Evolutionary conservation across 2,888 invertebrate species (phyloP).

Genomic region (Pachydiplax longipennis): DNA sequence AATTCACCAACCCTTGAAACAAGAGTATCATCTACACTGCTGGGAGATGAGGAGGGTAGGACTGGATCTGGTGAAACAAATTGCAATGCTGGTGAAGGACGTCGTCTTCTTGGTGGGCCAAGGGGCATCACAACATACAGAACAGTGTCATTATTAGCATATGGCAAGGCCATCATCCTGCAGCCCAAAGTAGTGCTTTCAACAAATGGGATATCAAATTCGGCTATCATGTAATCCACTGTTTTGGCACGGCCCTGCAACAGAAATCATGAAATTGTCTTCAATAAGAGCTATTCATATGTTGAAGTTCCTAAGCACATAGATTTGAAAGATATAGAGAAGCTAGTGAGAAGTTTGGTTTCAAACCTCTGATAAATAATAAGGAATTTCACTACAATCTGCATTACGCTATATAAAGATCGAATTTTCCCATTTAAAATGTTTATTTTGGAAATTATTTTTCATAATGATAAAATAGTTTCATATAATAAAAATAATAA

Average conservation of each 20-base stretch:
- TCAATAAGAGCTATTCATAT: no score
- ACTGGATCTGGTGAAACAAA: not conserved
- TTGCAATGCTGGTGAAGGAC: not conserved
- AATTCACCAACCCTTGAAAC: not conserved
- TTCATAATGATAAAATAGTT: no score
- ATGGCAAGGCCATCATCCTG: constrained; percentile 60
- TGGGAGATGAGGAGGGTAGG: not conserved
- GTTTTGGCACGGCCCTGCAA: not conserved
- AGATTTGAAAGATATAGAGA: no score
- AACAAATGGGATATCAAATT: constrained; percentile 55
- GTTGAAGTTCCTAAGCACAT: no score
- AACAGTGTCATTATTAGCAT: constrained; percentile 58
- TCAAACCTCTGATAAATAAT: no score
- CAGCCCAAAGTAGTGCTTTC: constrained; percentile 56
- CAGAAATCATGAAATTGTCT: not conserved
- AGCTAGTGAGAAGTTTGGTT: no score
- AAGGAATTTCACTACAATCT: no score
- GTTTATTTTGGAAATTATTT: no score
- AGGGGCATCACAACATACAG: constrained; percentile 62
- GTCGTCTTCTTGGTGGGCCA: not conserved
- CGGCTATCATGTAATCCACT: not conserved
- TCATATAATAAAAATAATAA: no score
- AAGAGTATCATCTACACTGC: not conserved
- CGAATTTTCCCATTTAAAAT: no score
- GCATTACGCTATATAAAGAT: no score